Base-by-base conservation (phyloP, 2,113 vertebrate genomes). In the Macquaria australasica region DNA sequence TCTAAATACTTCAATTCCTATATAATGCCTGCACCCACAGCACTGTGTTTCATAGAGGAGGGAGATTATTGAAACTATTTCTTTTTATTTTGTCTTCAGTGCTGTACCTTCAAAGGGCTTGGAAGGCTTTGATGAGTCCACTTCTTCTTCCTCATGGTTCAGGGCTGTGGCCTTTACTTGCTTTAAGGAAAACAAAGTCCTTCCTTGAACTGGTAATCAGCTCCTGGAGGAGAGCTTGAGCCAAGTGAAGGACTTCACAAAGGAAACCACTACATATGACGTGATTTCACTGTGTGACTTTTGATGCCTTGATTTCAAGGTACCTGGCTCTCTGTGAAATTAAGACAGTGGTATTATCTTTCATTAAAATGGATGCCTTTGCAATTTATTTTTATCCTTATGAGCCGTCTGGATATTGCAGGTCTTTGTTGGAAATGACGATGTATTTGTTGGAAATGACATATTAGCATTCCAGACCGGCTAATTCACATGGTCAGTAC, bases 51-150 rank as follows among this genome's bases (percentile, higher is more conserved):
- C 58, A 60, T 63, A 31, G 37, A 28, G 14, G 37, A 79, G 6
- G 18, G 16, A 83, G 84, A 89, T 89, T 66, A 79, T 82, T 73
- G 73, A 68, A 81, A 79, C 70, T 63, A 43, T 79, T 84, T 81
- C 66, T 83, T 91, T 92, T 88, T 58, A 87, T 91, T 81, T 90
- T 70, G 69, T 68, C 69, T 58, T 73, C 50, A 84, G 75, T 37
- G 75, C 86, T 82, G 71, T 85, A 80, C 86, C 91, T 93, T 95
- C 93, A 94, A 93, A 95, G 82, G 70, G 79, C 80, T 62, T 23
- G 28, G 20, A 4, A 59, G 53, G 83, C 94, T 95, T 95, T 95
- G 89, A 95, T 91, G 87, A 88, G 81, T 90, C 86, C 68, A 85
- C 77, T 91, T 88, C 60, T 79, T 83, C 70, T 83, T 89, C 83